Evolutionary conservation across 2,888 invertebrate species (phyloP).

Genomic region (Cephus nigrinus): DNA sequence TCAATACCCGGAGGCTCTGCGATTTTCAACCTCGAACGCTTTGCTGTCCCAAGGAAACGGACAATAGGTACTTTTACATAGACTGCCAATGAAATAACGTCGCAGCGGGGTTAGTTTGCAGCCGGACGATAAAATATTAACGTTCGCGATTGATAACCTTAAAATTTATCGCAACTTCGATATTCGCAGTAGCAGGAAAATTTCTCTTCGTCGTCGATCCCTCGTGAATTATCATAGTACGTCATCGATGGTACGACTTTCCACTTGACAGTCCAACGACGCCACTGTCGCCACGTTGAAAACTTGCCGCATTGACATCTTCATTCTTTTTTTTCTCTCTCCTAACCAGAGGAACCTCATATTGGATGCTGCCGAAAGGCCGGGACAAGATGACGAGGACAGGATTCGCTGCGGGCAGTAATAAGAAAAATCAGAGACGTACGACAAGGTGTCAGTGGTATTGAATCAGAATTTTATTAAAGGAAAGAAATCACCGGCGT

Average conservation of each 20-base stretch:
- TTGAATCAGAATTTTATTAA: constrained; percentile 49
- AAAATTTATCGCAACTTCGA: neutral
- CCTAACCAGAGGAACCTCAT: neutral
- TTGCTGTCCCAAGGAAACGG: neutral
- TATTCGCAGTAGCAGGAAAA: neutral
- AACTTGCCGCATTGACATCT: neutral
- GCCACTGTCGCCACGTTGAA: neutral
- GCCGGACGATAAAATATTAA: neutral
- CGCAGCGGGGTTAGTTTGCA: neutral
- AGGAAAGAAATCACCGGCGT: constrained; percentile 33
- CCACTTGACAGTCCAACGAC: neutral
- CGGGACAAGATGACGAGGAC: neutral
- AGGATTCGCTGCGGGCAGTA: neutral
- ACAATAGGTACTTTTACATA: neutral
- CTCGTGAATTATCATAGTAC: neutral
- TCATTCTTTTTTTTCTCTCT: too few species aligned
- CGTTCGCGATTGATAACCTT: neutral
- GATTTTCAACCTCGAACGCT: neutral
- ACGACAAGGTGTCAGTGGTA: constrained; percentile 2
- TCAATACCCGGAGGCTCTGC: neutral
- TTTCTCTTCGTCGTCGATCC: neutral
- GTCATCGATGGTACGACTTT: neutral
- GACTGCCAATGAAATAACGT: neutral
- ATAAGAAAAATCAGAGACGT: neutral
- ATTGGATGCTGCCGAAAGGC: neutral